Percentiles rank a stretch among this genome's conserved stretches.
Conservation (phyloP, 2,797 vertebrate species). For the Myiotriccus ornatus region DNA sequence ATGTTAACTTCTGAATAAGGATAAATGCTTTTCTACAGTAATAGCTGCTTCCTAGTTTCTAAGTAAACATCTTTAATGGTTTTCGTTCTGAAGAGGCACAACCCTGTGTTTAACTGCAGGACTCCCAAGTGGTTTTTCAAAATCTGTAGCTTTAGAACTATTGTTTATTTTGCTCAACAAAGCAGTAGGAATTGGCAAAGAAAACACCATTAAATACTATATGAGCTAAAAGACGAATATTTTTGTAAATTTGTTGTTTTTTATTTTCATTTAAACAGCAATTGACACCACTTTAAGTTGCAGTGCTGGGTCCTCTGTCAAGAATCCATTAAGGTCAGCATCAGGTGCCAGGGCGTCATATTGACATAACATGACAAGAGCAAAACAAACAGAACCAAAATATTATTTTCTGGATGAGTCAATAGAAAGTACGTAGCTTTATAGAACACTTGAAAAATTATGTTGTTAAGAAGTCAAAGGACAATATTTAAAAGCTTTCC, state of each 20-base stretch:
- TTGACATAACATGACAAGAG: not conserved
- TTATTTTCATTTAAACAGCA: conserved; percentile 8
- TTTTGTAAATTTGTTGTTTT: not conserved
- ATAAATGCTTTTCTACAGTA: not conserved
- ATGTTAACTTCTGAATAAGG: not conserved
- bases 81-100: not conserved
- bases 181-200: not conserved
- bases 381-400: conserved; percentile 15
- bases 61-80: not conserved
- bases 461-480: not conserved
- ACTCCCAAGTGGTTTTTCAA: not conserved
- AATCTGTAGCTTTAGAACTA: not conserved
- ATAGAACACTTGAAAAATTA: conserved; percentile 3
- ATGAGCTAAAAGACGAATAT: not conserved
- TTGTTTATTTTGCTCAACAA: not conserved
- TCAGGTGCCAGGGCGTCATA: not conserved
- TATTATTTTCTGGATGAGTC: conserved; percentile 13
- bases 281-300: not conserved
- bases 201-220: not conserved
- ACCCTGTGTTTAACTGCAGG: not conserved
- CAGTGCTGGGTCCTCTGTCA: not conserved
- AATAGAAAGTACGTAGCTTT: not conserved
- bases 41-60: not conserved
- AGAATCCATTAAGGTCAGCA: not conserved
- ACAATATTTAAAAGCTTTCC: not conserved